These are phyloP conservation scores for Euura saliciscinereae DNA, from an alignment of 1,140 invertebrate species.

Conservation along the genomic window DNA sequence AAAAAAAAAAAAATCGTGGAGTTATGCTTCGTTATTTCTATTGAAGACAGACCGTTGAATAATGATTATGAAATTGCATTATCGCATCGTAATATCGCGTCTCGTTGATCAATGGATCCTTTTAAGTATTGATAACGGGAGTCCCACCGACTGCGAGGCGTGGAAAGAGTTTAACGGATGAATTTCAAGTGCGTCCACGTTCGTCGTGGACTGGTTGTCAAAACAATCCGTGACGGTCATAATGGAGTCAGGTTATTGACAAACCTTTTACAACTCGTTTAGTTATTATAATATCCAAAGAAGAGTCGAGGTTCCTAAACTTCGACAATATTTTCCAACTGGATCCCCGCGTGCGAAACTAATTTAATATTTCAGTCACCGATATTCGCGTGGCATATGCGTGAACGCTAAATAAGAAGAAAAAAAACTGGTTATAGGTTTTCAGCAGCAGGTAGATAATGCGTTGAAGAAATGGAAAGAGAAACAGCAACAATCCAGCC, in stretches of 20 bases:
- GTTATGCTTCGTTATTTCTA: neutral
- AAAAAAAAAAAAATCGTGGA: neutral
- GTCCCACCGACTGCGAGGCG: neutral
- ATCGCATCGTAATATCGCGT: neutral
- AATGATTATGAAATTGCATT: neutral
- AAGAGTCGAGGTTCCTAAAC: no score
- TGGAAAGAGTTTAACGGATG: neutral
- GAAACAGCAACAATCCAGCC: neutral
- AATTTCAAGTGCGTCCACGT: slow-evolving; percentile 2
- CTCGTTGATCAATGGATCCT: neutral
- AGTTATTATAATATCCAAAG: neutral
- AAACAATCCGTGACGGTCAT: slow-evolving; percentile 6
- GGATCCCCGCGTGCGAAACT: no score
- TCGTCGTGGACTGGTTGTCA: neutral
- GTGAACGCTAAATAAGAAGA: no score
- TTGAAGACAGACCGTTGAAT: neutral
- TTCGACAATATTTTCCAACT: no score
- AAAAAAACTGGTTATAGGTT: no score
- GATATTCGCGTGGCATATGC: no score
- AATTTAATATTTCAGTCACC: no score
- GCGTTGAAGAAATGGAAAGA: neutral
- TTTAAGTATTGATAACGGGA: slow-evolving; percentile 7
- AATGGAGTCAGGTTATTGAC: neutral
- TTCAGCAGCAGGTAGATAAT: no score
- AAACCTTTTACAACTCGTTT: neutral